Conservation (phyloP, 2,797 vertebrate genomes). For the Microchirus variegatus region DNA sequence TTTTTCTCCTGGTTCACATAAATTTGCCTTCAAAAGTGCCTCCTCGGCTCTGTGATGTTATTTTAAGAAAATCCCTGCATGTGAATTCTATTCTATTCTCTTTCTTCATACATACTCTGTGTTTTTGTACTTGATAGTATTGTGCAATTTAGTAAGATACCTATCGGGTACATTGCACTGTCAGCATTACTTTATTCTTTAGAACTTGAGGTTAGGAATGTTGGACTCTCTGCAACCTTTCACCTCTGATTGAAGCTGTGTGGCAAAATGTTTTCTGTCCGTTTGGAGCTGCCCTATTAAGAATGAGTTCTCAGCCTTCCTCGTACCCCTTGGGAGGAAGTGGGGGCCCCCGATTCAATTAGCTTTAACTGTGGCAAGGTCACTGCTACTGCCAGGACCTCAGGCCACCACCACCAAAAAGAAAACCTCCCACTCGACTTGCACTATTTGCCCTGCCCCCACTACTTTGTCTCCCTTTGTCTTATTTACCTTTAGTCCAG, state of each 20-base stretch:
- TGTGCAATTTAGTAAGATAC: conserved; percentile 8
- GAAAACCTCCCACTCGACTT: conserved; percentile 19
- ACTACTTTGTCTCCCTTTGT: neutral
- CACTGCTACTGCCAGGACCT: conserved; percentile 60
- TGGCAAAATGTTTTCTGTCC: conserved; percentile 39
- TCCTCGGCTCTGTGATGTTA: conserved; percentile 29
- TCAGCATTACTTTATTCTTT: neutral
- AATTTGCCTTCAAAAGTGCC: conserved; percentile 34
- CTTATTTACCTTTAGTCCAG: conserved; percentile 44
- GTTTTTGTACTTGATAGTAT: neutral
- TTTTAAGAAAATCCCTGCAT: conserved; percentile 34
- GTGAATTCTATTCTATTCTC: conserved; percentile 8
- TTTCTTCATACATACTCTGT: neutral
- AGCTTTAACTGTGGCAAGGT: conserved; percentile 63
- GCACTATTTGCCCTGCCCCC: neutral
- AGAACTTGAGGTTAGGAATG: conserved; percentile 20
- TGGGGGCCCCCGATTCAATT: conserved; percentile 60
- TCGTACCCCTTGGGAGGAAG: conserved; percentile 62
- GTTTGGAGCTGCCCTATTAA: conserved; percentile 52
- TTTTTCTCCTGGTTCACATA: conserved; percentile 40
- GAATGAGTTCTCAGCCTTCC: conserved; percentile 43
- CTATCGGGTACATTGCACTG: conserved; percentile 9
- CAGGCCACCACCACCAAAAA: too few relatives aligned
- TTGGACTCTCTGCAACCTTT: conserved; percentile 43
- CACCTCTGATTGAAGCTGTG: conserved; percentile 29